Evolutionary conservation across 1,140 invertebrate genomes (phyloP), one percentile per base, ranked within the genome.

Genomic region (Rhyacophila brunnea): DNA sequence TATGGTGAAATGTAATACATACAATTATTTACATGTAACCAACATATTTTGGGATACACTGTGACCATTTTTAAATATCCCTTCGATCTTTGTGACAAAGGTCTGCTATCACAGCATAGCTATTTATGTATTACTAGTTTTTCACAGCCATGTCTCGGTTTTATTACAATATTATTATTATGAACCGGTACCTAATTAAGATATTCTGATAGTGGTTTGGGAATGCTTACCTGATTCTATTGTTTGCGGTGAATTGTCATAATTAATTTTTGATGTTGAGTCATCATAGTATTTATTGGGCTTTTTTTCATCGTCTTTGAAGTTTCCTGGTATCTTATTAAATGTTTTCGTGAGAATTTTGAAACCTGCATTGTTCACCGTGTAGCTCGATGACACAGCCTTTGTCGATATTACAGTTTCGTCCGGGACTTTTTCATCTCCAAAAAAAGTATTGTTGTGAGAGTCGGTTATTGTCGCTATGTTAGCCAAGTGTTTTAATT

Each of bases 311-410:
- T 79, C 76, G 67, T 80, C 73, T 70, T 80, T 64, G 45, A 68
- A 66, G 64, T 67, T 69, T 58, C 72, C 69, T 2, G 75, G 78
- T 32, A 74, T 67, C 69, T 85, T 87, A 46, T 83, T 85, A 38
- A 82, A 81, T 6, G 84, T 79, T 74, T 87, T 87, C 0, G 84
- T 87, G 43, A 86, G 65, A 56, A 88, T 81, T 69, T 83, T 80
- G 47, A 88, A 80, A 1, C 85, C 85, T 32, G 84, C 83, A n/a
- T 82, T 78, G 67, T 84, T 86, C 20, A 85, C 64, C 1, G 77
- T 81, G 64, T 80, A 82, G 67, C 71, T 80, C 5, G 73, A 77
- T 19, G 80, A 78, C 46, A 83, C 78, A 9, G 80, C 81, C 74
- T 83, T 83, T 1, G 78, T 81, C 19, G 80, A 82, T 60, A 82